Percentiles rank a stretch among this genome's conserved stretches.
These are phyloP conservation scores for Batillaria attramentaria DNA, from an alignment of 1,140 invertebrate species.

Conservation along the genomic window DNA sequence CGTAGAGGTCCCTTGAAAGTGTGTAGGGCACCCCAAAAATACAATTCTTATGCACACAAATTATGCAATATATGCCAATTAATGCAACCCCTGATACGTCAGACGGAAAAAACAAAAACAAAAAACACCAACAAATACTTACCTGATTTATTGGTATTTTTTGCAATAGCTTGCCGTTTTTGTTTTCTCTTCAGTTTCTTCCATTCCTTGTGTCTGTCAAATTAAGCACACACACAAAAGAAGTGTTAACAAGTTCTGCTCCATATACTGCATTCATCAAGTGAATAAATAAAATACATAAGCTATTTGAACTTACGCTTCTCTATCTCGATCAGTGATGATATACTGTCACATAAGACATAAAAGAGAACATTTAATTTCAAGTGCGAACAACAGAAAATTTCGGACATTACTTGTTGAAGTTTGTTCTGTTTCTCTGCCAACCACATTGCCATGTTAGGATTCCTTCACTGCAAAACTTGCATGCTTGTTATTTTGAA, in stretches of 20 bases:
- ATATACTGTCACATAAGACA: not conserved
- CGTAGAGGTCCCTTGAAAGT: no score
- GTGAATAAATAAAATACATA: not conserved
- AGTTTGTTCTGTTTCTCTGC: no score
- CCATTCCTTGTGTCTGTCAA: conserved; percentile 61
- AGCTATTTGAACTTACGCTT: not conserved
- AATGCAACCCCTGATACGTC: not conserved
- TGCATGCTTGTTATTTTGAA: no score
- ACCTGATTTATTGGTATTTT: conserved; percentile 33
- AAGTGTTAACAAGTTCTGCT: not conserved
- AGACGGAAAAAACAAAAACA: not conserved
- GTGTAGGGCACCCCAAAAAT: no score
- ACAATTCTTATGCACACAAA: no score
- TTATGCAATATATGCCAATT: not conserved
- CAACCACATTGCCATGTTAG: no score
- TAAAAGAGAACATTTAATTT: not conserved
- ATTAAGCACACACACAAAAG: no score
- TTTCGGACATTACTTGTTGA: no score
- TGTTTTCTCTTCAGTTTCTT: conserved; percentile 60
- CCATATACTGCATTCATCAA: not conserved
- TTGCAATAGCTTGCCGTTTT: conserved; percentile 50
- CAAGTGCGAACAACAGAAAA: not conserved
- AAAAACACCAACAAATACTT: not conserved
- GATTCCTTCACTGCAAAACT: no score
- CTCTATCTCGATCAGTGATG: no score